phyloP scores from a whole-genome alignment of 2,113 vertebrate genomes.

The Montifringilla adamsi region DNA sequence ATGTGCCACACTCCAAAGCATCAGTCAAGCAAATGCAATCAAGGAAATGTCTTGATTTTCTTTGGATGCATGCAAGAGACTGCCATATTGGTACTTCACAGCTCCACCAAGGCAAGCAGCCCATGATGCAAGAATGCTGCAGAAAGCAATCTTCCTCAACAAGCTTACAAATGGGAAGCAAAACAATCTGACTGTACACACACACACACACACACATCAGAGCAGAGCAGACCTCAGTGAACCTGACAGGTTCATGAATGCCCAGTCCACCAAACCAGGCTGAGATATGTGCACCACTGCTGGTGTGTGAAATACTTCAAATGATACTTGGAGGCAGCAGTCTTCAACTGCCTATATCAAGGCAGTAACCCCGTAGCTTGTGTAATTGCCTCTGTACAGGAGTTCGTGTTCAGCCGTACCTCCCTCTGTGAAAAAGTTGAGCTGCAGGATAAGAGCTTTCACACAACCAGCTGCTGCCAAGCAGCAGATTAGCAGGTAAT shows the following conservation, averaged over 20 bases:
- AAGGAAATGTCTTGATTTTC: background rate
- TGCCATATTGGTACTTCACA: background rate
- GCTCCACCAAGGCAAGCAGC: background rate
- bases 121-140: background rate
- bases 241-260: slow-evolving; percentile 7
- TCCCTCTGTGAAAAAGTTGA: slow-evolving; percentile 69
- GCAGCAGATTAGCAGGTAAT: slow-evolving; percentile 66
- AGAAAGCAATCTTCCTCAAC: background rate
- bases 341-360: slow-evolving; percentile 50
- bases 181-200: background rate
- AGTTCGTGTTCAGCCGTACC: slow-evolving; percentile 56
- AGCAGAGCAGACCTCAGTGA: background rate
- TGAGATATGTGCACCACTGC: slow-evolving; percentile 43
- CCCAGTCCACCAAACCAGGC: slow-evolving; percentile 17
- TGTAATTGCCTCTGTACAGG: slow-evolving; percentile 69
- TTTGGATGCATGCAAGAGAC: background rate
- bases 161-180: background rate
- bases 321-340: slow-evolving; percentile 32
- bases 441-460: slow-evolving; percentile 63
- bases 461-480: slow-evolving; percentile 66
- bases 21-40: slow-evolving; percentile 1
- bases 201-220: background rate
- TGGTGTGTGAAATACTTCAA: slow-evolving; percentile 64
- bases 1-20: slow-evolving; percentile 5
- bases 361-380: slow-evolving; percentile 60